Conservation (phyloP, 2,888 invertebrate genomes). For the Rhingia rostrata region DNA sequence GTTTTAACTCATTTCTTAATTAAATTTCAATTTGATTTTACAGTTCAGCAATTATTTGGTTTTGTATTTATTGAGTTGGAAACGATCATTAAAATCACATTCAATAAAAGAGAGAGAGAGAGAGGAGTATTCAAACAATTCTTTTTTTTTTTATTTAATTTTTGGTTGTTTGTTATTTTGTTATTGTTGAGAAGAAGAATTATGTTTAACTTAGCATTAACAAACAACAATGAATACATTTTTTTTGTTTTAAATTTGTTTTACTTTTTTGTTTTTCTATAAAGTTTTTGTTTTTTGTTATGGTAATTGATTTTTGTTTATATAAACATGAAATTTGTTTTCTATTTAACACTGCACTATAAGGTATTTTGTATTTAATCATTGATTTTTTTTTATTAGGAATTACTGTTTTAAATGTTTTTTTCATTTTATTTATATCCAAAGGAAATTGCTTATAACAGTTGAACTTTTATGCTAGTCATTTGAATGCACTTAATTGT, state of each 20-base stretch:
- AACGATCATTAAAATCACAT: constrained; percentile 43
- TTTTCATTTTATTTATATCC: constrained; percentile 22
- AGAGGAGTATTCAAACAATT: constrained; percentile 21
- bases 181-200: constrained; percentile 30
- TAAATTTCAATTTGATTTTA: constrained; percentile 9
- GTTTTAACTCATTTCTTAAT: constrained; percentile 11
- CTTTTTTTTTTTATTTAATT: constrained; percentile 10
- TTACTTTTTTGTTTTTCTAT: constrained; percentile 39
- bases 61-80: neutral
- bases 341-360: constrained; percentile 63
- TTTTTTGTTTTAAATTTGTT: constrained; percentile 26
- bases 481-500: constrained; percentile 44
- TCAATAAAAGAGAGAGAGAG: constrained; percentile 10
- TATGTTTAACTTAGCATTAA: constrained; percentile 30
- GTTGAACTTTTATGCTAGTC: constrained; percentile 28
- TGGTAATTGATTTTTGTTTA: constrained; percentile 19
- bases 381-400: constrained; percentile 53
- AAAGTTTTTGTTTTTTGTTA: constrained; percentile 29
- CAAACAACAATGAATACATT: constrained; percentile 53
- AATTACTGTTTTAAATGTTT: constrained; percentile 59
- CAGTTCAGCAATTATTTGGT: neutral
- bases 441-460: constrained; percentile 25
- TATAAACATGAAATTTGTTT: constrained; percentile 60
- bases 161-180: constrained; percentile 10
- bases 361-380: constrained; percentile 64